Base-by-base conservation (phyloP, 2,888 invertebrate species). In the Polymixis flavicincta region DNA sequence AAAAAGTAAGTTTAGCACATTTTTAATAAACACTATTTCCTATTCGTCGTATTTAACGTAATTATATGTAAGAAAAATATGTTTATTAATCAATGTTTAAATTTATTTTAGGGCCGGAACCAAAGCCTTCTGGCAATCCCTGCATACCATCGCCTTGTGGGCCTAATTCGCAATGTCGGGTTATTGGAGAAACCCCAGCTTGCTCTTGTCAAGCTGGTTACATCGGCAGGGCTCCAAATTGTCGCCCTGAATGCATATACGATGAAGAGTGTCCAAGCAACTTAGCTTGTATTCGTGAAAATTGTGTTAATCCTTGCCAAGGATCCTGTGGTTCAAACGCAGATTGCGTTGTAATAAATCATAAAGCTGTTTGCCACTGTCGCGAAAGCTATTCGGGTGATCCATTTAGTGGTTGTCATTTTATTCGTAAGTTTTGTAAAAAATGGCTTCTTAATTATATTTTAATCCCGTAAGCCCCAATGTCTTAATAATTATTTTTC, bases 111-210 rank as follows among this genome's bases (percentile, higher is more conserved):
- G 97, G 94, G 90, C 94, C 95, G 77, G 94, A 96, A 89, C 92
- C 94, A 84, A 94, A 95, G 92, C 97, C 97, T 82, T 97, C 96
- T 86, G 97, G 96, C 85, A 97, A 98, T 93, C 98, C 98, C 68
- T 99, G 99, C 92, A 93, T 97, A 81, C 98, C 98, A 61, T 98
- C 98, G 78, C 98, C 98, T 7, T 99, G 98, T 92, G 98, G 98
- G 72, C 97, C 98, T 37, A 98, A 98, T 93, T 98, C 98, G 48
- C 98, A 98, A 94, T 99, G 99, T 94, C 97, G 98, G 86, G 97
- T 97, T 70, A 97, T 98, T 82, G 98, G 98, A 84, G 97, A 97
- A 89, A 98, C 97, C 85, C 97, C 98, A 37, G 98, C 98, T 61
- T 98, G 98, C 92, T 98, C 98, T 78, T 98, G 98, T 92, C 95